A percentile compares a stretch with the other conserved stretches of the same genome.
These are phyloP conservation scores for Pantherophis vulpinus DNA, from an alignment of 2,797 vertebrate genomes.

Conservation along the genomic window DNA sequence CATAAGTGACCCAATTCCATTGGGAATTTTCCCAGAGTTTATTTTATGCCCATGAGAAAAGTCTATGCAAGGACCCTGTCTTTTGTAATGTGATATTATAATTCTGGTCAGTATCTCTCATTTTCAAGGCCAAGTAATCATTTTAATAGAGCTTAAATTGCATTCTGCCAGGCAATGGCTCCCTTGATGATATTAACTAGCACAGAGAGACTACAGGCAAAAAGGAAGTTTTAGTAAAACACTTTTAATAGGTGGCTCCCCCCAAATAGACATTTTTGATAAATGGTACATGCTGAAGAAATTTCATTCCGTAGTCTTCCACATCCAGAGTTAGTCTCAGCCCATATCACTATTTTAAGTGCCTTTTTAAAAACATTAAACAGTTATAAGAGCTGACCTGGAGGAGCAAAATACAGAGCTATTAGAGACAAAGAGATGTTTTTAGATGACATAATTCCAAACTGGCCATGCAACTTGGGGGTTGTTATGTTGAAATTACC, in stretches of 20 bases:
- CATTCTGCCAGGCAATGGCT: conserved; percentile 73
- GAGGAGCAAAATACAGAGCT: background rate
- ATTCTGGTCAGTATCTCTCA: conserved; percentile 78
- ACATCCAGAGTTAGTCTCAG: background rate
- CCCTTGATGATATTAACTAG: conserved; percentile 73
- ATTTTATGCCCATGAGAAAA: conserved; percentile 74
- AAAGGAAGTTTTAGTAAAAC: conserved; percentile 53
- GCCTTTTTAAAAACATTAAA: background rate
- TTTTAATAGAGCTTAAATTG: conserved; percentile 80
- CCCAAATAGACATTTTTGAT: background rate
- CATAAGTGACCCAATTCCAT: conserved; percentile 68
- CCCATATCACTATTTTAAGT: background rate
- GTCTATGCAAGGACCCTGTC: conserved; percentile 75
- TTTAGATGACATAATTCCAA: background rate
- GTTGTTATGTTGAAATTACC: background rate
- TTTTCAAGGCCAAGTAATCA: conserved; percentile 79
- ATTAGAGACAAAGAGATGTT: background rate
- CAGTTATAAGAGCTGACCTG: background rate
- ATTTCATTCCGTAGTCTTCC: background rate
- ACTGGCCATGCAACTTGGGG: background rate
- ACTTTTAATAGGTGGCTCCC: conserved; percentile 39
- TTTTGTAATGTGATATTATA: conserved; percentile 77
- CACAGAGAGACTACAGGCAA: conserved; percentile 56
- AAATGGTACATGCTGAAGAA: fast-evolving
- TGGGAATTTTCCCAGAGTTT: conserved; percentile 68